A percentile compares a stretch with the other conserved stretches of the same genome.
Conservation (phyloP, 2,888 invertebrate genomes). For the Trypoxylon attenuatum region DNA sequence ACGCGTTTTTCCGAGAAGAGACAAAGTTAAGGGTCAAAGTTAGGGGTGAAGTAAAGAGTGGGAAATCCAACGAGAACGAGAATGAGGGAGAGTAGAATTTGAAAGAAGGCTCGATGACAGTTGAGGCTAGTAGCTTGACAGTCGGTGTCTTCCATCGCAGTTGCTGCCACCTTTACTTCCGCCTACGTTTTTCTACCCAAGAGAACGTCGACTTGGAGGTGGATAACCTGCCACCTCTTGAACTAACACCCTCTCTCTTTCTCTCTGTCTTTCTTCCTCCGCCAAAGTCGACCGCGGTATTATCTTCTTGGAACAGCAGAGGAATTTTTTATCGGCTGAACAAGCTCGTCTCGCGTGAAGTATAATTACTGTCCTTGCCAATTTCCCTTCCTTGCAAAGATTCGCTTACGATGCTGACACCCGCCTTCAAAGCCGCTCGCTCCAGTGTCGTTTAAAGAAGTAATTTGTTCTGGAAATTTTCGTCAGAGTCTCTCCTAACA, state of each 20-base stretch:
- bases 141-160: conserved; percentile 27
- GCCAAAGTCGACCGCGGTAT: background rate
- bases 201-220: conserved; percentile 7
- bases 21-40: conserved; percentile 23
- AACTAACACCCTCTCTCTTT: background rate
- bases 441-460: too few relatives aligned
- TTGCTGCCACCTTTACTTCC: conserved; percentile 12
- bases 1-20: conserved; percentile 12
- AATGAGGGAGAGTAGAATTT: conserved; percentile 37
- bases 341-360: background rate
- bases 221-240: conserved; percentile 3
- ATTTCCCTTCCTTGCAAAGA: too few relatives aligned
- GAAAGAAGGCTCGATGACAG: conserved; percentile 46
- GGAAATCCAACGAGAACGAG: conserved; percentile 9
- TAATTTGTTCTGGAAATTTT: too few relatives aligned
- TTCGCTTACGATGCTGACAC: too few relatives aligned
- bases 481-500: too few relatives aligned
- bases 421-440: too few relatives aligned
- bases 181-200: conserved; percentile 14
- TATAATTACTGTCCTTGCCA: background rate
- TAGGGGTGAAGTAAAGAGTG: conserved; percentile 36
- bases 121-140: conserved; percentile 22
- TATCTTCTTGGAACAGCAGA: background rate
- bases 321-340: background rate
- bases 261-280: conserved; percentile 9